phyloP scores from a whole-genome alignment of 2,113 vertebrate species.

The Seriola quinqueradiata region DNA sequence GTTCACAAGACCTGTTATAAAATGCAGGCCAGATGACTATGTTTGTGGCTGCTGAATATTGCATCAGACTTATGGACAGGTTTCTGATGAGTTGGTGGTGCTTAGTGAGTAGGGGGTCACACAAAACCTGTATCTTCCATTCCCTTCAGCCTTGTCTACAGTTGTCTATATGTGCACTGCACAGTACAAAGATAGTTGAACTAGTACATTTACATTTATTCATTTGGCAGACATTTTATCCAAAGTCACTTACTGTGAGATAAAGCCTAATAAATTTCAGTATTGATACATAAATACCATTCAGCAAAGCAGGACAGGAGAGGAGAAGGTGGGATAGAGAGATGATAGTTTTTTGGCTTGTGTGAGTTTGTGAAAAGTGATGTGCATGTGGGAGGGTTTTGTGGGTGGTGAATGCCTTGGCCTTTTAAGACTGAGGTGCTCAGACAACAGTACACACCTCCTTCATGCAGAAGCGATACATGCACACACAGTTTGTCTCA shows the following conservation, averaged over 20 bases:
- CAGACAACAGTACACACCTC: slow-evolving; percentile 44
- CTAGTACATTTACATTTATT: too few species aligned
- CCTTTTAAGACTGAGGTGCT: slow-evolving; percentile 39
- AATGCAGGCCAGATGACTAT: neutral
- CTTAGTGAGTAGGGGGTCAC: slow-evolving; percentile 49
- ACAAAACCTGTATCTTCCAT: slow-evolving; percentile 49
- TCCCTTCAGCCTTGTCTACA: neutral
- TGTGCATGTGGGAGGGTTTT: slow-evolving; percentile 46
- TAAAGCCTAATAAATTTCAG: neutral
- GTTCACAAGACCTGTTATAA: neutral
- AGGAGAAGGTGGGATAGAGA: neutral
- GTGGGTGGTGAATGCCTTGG: slow-evolving; percentile 45
- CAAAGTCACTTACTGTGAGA: neutral
- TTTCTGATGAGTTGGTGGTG: neutral
- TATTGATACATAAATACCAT: neutral
- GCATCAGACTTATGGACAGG: slow-evolving; percentile 44
- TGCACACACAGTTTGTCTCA: slow-evolving; percentile 10
- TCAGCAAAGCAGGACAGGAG: neutral
- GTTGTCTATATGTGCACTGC: neutral
- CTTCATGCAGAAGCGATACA: slow-evolving; percentile 35
- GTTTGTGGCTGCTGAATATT: neutral
- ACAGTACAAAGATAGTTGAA: neutral
- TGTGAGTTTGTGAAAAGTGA: neutral
- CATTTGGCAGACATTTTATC: too few species aligned
- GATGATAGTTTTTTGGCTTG: neutral